These are phyloP conservation scores for Muntiacus reevesi DNA, from an alignment of 2,113 vertebrate genomes.

Conservation along the genomic window DNA sequence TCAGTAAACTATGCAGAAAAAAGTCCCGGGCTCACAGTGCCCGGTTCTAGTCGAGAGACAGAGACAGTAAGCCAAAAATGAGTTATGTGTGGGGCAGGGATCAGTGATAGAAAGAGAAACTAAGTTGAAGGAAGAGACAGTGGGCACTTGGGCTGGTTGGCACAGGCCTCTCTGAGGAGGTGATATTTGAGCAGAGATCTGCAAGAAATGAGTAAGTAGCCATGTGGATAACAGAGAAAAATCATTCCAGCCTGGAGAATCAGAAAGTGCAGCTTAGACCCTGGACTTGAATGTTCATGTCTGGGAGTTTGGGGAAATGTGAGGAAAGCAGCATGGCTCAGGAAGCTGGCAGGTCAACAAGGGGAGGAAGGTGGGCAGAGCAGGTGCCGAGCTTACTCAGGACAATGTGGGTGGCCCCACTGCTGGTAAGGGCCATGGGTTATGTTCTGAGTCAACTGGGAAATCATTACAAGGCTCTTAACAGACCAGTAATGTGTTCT, in stretches of 20 bases:
- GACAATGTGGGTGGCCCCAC: too few relatives aligned
- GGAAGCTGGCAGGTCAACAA: neutral
- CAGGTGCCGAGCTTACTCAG: neutral
- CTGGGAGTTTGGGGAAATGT: neutral
- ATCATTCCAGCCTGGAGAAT: neutral
- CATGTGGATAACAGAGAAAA: neutral
- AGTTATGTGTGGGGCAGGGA: neutral
- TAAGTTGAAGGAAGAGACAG: neutral
- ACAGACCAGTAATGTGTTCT: neutral
- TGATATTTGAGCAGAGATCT: neutral
- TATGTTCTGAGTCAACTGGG: neutral
- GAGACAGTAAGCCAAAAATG: neutral
- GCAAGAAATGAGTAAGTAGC: neutral
- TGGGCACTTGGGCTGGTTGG: neutral
- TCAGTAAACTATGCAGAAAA: neutral
- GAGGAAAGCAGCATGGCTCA: neutral
- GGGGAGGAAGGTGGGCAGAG: neutral
- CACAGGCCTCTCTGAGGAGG: neutral
- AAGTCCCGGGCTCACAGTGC: rapidly evolving
- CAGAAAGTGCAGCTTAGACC: neutral
- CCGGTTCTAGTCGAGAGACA: neutral
- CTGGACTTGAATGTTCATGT: neutral
- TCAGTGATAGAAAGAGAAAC: neutral
- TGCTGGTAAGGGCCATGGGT: rapidly evolving
- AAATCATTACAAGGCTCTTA: neutral